Evolutionary conservation across 1,140 invertebrate species (phyloP).

Genomic region (Drosophila grimshawi): DNA sequence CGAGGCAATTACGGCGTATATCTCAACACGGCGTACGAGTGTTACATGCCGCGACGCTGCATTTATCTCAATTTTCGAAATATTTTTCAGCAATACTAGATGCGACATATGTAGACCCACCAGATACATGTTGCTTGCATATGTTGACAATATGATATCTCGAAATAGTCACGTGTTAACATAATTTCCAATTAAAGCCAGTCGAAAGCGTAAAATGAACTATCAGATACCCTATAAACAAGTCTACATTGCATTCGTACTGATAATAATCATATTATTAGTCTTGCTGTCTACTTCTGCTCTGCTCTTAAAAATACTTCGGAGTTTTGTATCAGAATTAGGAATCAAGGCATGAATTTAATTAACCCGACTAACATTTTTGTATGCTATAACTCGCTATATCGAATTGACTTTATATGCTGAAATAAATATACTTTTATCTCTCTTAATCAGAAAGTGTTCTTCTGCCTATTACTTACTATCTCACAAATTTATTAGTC

Average conservation of each 20-base stretch:
- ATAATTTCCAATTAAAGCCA: constrained; percentile 65
- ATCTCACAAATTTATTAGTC: neutral
- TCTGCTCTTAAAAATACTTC: too few relatives aligned
- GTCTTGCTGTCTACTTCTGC: too few relatives aligned
- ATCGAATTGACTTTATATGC: too few relatives aligned
- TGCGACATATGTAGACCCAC: constrained; percentile 50
- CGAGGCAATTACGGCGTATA: constrained; percentile 56
- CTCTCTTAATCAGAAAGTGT: neutral
- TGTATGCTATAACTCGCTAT: too few relatives aligned
- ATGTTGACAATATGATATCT: constrained; percentile 30
- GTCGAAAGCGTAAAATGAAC: neutral
- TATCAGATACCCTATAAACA: constrained; percentile 1
- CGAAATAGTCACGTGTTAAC: constrained; percentile 64
- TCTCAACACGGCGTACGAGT: constrained; percentile 44
- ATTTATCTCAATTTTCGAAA: constrained; percentile 72
- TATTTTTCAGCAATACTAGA: constrained; percentile 33
- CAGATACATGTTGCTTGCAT: constrained; percentile 25
- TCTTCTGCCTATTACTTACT: neutral
- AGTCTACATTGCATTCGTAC: neutral
- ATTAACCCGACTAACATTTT: too few relatives aligned
- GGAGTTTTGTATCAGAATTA: too few relatives aligned
- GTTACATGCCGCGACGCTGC: constrained; percentile 37
- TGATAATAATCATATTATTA: too few relatives aligned
- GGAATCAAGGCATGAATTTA: too few relatives aligned
- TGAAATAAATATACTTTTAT: too few relatives aligned